Base-by-base conservation (phyloP, 2,113 vertebrate genomes). In the Lynx canadensis region DNA sequence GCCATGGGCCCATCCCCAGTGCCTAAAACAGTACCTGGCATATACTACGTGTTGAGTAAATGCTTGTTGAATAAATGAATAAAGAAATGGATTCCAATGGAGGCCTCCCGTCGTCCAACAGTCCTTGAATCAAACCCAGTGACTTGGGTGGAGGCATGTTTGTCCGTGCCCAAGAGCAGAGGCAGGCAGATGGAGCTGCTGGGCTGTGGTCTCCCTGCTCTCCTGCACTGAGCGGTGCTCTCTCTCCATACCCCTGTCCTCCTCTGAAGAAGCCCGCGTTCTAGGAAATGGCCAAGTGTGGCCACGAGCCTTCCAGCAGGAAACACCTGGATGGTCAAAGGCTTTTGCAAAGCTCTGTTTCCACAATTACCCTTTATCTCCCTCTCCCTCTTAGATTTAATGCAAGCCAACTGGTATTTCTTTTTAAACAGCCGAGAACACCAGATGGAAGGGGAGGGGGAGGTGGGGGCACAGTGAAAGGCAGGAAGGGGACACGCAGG, bases 351-450 rank as follows among this genome's bases (percentile, higher is more conserved):
- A 92, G 90, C 90, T 73, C 52, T 92, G 89, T 92, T 89, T 89
- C 93, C 41, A 71, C 68, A 79, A 68, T 97, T 95, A 87, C 89
- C 93, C 97, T 85, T 87, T 63, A 29, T 92, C 95, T 91, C 60
- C 33, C 80, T 38, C 76, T 89, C 80, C 52, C 91, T 74, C 83
- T 91, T 89, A 21, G 69, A 87, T 91, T 80, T 78, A 68, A 95
- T 76, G 94, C 73, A 96, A 98, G 89, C 66, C 98, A 98, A 98
- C 80, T 95, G 68, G 57, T 97, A 50, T 95, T 97, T 97, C 11
- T 68, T 93, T 97, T 92, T 92, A 97, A 92, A 96, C 95, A 98
- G 91, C 97, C 87, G 97, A 97, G 97, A 85, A 78, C 92, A 95
- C 97, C 95, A 97, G 97, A 98, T 98, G 93, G 97, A 93, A 94